Evolutionary conservation across 2,113 vertebrate species (phyloP), one percentile per base, ranked within the genome.

Genomic region (Leiothrix lutea): DNA sequence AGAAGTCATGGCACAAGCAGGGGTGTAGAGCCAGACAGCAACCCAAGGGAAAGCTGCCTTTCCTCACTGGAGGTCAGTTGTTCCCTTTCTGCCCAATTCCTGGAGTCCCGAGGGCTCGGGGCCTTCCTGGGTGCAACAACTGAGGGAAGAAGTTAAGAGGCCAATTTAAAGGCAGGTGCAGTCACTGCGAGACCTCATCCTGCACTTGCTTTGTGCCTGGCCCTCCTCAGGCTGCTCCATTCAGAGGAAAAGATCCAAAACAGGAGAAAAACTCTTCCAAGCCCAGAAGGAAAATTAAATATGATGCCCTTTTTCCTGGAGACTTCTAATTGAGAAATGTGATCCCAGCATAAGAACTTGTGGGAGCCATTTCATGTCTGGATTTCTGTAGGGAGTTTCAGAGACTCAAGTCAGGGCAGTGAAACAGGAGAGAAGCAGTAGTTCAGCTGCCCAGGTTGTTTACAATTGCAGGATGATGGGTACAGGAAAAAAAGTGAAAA

Each of bases 1-100:
- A 35, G 66, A 65, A 67, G 25, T 8, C 35, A 8, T 5, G 11
- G 67, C 7, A 31, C 16, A 11, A 57, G 36, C 15, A 56, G 36
- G 38, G 40, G 5, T 4, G 11, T 4, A 45, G 40, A 5, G 8
- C 9, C 28, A 74, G 21, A 29, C 2, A 72, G 31, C 0, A 2
- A 6, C 22, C 19, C 35, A 25, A 81, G 31, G 40, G 25, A 70
- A 80, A 51, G 42, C 29, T 56, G 35, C 29, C 11, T 56, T 60
- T 92, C 36, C 31, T 83, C 36, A 2, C 15, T 16, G 13, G 3
- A 54, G 51, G 14, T 17, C 10, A 1, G 0, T 21, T 11, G 8
- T 57, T 80, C 78, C 28, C 22, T 70, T 40, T 45, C 28, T 53
- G 56, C 15, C 38, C 18, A 23, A 0, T 47, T 61, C 42, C 74